A percentile compares a stretch with the other conserved stretches of the same genome.
Conservation (phyloP, 2,113 vertebrate species). For the Jacana jacana region DNA sequence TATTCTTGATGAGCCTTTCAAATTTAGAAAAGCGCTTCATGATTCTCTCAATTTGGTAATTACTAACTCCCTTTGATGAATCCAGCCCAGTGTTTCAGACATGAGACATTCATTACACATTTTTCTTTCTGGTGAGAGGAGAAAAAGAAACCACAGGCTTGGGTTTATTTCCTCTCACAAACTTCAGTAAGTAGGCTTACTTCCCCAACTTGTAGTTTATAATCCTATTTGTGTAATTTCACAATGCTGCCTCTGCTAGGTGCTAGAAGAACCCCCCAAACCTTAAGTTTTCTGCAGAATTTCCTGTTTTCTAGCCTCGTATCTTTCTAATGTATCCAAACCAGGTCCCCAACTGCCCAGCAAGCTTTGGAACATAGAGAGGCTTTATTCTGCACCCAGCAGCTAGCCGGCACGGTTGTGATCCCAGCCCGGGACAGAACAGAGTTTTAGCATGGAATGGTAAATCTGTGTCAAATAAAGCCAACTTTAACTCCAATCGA, state of each 20-base stretch:
- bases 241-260: background rate
- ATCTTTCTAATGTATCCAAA: rapidly evolving
- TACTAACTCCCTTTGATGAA: slow-evolving; percentile 66
- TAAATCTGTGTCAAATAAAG: background rate
- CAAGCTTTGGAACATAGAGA: background rate
- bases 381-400: background rate
- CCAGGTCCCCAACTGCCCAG: background rate
- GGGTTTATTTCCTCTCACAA: slow-evolving; percentile 52
- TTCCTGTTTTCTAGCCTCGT: background rate
- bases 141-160: slow-evolving; percentile 22
- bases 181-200: background rate
- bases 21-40: slow-evolving; percentile 69
- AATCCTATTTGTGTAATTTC: background rate
- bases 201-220: background rate
- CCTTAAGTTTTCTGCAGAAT: background rate
- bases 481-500: background rate
- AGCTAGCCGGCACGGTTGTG: rapidly evolving
- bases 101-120: slow-evolving; percentile 47
- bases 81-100: slow-evolving; percentile 57
- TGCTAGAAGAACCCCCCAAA: background rate
- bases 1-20: slow-evolving; percentile 73
- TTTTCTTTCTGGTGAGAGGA: slow-evolving; percentile 44
- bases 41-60: slow-evolving; percentile 70
- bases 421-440: background rate
- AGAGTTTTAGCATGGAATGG: background rate